A percentile compares a stretch with the other conserved stretches of the same genome.
These are phyloP conservation scores for Acanthococcus lagerstroemiae DNA, from an alignment of 2,888 invertebrate genomes.

Conservation along the genomic window DNA sequence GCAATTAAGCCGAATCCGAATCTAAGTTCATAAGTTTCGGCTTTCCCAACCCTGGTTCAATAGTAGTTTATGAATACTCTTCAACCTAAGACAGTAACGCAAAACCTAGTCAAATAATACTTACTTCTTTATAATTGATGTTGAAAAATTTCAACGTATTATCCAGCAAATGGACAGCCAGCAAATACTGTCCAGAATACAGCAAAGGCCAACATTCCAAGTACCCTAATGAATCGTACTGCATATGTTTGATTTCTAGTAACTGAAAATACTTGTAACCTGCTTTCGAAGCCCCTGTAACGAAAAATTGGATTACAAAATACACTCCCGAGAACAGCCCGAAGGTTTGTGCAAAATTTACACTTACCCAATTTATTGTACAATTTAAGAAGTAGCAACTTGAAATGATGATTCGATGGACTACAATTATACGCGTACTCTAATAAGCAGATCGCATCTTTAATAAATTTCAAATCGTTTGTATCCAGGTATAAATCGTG, in stretches of 20 bases:
- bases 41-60: too few relatives aligned
- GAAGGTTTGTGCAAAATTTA: background rate
- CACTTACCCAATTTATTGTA: constrained; percentile 61
- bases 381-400: constrained; percentile 68
- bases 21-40: too few relatives aligned
- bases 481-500: constrained; percentile 48
- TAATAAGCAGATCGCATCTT: constrained; percentile 58
- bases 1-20: too few relatives aligned
- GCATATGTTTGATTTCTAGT: constrained; percentile 85
- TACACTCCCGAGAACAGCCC: too few relatives aligned
- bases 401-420: constrained; percentile 80
- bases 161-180: constrained; percentile 60
- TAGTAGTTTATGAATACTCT: too few relatives aligned
- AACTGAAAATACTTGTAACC: constrained; percentile 64
- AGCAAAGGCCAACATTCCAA: constrained; percentile 65
- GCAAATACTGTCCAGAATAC: constrained; percentile 58
- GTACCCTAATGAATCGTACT: constrained; percentile 83
- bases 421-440: constrained; percentile 65
- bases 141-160: constrained; percentile 75
- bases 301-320: constrained; percentile 32
- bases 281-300: constrained; percentile 59
- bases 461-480: constrained; percentile 42
- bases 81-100: too few relatives aligned
- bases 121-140: constrained; percentile 77
- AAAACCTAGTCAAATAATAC: too few relatives aligned